Conservation (phyloP, 2,113 vertebrate genomes). For the Murina feae region DNA sequence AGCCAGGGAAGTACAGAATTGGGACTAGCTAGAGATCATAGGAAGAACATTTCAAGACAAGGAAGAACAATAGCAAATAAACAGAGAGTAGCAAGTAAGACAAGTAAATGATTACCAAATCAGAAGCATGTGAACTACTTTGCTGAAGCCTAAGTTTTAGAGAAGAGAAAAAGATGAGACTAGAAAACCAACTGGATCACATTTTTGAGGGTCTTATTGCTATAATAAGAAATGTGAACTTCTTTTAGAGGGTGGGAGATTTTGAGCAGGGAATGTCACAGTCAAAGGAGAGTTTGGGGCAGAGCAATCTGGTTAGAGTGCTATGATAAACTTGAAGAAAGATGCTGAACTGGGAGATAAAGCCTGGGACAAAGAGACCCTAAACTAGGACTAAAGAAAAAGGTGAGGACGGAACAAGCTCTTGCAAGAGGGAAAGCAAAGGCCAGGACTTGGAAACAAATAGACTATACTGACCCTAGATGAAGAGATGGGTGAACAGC, state of each 20-base stretch:
- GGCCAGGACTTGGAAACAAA: background rate
- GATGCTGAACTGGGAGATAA: background rate
- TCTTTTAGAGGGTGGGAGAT: background rate
- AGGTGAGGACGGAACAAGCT: background rate
- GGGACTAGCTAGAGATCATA: background rate
- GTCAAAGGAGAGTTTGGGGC: background rate
- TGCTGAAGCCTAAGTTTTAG: background rate
- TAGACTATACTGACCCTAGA: background rate
- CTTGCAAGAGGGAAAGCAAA: background rate
- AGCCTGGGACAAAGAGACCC: background rate
- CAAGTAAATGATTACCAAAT: background rate
- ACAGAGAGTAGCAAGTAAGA: background rate
- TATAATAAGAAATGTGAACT: background rate
- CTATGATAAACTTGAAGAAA: background rate
- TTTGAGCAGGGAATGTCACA: background rate
- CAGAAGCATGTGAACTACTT: background rate
- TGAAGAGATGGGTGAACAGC: background rate
- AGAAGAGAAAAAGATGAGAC: background rate
- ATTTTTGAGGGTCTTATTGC: background rate
- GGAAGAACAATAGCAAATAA: background rate
- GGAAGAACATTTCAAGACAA: background rate
- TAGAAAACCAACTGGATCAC: background rate
- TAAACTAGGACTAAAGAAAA: background rate
- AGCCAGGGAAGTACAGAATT: background rate
- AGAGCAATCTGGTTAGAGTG: background rate